A percentile compares a stretch with the other conserved stretches of the same genome.
Conservation (phyloP, 2,888 invertebrate species). For the Crocallis elinguaria region DNA sequence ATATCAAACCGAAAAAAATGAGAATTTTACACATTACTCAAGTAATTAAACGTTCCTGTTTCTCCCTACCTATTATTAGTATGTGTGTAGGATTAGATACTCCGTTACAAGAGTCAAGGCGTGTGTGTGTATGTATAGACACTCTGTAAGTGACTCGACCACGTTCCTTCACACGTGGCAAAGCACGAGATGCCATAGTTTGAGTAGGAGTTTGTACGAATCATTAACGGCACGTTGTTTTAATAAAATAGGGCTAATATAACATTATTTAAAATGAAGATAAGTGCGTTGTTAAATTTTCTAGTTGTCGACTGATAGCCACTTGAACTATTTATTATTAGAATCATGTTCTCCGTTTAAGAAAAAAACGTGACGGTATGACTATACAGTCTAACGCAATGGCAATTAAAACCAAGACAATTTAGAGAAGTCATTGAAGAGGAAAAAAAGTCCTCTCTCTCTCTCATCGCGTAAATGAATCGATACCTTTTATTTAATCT, state of each 20-base stretch:
- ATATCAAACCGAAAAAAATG: too few relatives aligned
- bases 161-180: slow-evolving; percentile 6
- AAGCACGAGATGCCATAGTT: slow-evolving; percentile 6
- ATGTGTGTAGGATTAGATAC: not conserved
- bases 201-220: slow-evolving; percentile 1
- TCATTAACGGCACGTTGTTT: slow-evolving; percentile 8
- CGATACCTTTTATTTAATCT: too few relatives aligned
- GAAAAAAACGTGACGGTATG: too few relatives aligned
- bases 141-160: not conserved
- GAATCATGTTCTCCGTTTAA: too few relatives aligned
- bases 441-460: too few relatives aligned
- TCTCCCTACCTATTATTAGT: slow-evolving; percentile 7
- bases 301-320: too few relatives aligned
- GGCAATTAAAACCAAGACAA: too few relatives aligned
- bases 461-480: too few relatives aligned
- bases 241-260: slow-evolving; percentile 4
- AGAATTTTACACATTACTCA: not conserved
- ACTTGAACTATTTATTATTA: too few relatives aligned
- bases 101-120: not conserved
- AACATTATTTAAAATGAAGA: not conserved
- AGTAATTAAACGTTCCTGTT: not conserved
- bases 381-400: too few relatives aligned
- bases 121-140: not conserved
- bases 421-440: too few relatives aligned
- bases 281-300: too few relatives aligned